Conservation (phyloP, 2,888 invertebrate genomes). For the Parascotia fuliginaria region DNA sequence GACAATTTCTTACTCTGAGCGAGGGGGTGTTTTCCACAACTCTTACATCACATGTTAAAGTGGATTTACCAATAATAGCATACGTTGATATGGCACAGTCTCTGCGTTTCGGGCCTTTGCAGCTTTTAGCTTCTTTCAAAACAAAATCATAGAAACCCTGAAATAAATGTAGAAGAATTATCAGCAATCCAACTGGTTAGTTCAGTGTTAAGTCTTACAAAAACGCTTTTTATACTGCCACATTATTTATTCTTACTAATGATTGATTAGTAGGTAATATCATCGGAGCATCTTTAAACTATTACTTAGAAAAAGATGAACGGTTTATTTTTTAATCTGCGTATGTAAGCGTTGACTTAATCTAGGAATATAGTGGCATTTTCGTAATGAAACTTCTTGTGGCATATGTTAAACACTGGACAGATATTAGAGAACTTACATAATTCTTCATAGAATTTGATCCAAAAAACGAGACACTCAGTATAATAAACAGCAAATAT, state of each 20-base stretch:
- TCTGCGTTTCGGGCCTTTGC: constrained; percentile 53
- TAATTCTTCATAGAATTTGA: not conserved
- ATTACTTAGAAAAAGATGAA: too few relatives aligned
- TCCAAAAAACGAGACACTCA: not conserved
- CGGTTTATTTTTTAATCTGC: too few relatives aligned
- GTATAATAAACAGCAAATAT: not conserved
- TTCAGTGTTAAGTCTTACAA: too few relatives aligned
- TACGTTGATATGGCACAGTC: constrained; percentile 39
- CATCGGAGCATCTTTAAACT: too few relatives aligned
- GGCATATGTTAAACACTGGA: too few relatives aligned
- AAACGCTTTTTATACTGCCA: too few relatives aligned
- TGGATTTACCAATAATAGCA: constrained; percentile 18
- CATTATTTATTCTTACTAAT: too few relatives aligned
- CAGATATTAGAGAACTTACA: not conserved
- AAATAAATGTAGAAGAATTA: constrained; percentile 1
- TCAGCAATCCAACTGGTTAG: too few relatives aligned
- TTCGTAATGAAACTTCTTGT: too few relatives aligned
- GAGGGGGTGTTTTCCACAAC: constrained; percentile 36
- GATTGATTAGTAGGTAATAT: too few relatives aligned
- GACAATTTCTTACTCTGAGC: constrained; percentile 42
- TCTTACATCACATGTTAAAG: constrained; percentile 25
- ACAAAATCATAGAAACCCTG: constrained; percentile 52
- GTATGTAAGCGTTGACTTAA: too few relatives aligned
- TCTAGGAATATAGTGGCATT: too few relatives aligned
- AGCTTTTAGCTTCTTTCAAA: constrained; percentile 31